phyloP scores from a whole-genome alignment of 1,140 invertebrate genomes.

The Solenopsis invicta region DNA sequence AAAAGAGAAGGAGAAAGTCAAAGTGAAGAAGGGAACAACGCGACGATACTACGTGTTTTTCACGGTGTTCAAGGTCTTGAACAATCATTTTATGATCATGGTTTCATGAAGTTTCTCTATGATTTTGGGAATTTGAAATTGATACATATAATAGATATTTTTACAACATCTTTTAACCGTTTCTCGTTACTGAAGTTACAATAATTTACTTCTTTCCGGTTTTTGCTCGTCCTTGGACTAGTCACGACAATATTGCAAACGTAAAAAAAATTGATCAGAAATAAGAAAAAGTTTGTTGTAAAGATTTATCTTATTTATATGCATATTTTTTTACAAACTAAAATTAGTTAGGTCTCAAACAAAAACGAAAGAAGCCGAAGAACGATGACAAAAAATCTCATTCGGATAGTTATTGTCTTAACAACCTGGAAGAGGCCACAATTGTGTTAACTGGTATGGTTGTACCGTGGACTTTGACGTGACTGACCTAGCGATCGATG shows the following conservation, averaged over 20 bases:
- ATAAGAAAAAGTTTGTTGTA: too few relatives aligned
- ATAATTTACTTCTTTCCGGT: neutral
- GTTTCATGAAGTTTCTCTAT: constrained; percentile 20
- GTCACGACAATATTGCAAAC: too few relatives aligned
- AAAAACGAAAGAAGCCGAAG: neutral
- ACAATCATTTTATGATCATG: constrained; percentile 48
- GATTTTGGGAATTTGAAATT: constrained; percentile 40
- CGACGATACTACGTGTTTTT: constrained; percentile 35
- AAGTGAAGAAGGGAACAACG: constrained; percentile 14
- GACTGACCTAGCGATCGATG: constrained; percentile 38
- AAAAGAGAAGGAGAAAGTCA: neutral
- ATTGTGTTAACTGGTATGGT: constrained; percentile 21
- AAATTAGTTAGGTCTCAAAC: too few relatives aligned
- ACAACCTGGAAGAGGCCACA: neutral
- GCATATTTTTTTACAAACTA: too few relatives aligned
- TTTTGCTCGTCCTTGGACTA: neutral
- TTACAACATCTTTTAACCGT: neutral
- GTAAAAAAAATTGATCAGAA: too few relatives aligned
- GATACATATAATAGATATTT: neutral
- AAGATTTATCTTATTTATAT: too few relatives aligned
- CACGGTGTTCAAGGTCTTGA: constrained; percentile 34
- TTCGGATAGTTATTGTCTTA: too few relatives aligned
- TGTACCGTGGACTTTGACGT: constrained; percentile 50
- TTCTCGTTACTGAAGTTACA: neutral
- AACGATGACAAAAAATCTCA: too few relatives aligned